A percentile compares a stretch with the other conserved stretches of the same genome.
Evolutionary conservation across 2,113 vertebrate genomes (phyloP).

Genomic region (Psophia crepitans): DNA sequence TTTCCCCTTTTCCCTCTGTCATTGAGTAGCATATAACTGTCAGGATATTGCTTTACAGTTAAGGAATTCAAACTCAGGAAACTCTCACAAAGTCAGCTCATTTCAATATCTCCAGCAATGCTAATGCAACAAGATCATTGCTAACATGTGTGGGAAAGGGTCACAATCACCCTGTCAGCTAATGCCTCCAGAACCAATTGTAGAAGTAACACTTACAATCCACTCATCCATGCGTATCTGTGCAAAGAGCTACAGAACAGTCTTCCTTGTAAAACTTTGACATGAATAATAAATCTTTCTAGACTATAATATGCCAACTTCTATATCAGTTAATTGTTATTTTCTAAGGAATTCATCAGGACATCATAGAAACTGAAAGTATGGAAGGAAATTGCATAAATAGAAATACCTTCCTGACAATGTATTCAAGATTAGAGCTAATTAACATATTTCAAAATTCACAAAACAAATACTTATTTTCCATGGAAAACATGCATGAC

Average conservation of each 20-base stretch:
- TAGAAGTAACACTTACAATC: conserved; percentile 48
- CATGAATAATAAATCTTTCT: not conserved
- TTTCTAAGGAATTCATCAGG: not conserved
- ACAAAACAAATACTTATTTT: not conserved
- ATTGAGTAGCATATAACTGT: not conserved
- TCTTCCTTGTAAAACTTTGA: not conserved
- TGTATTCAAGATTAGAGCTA: not conserved
- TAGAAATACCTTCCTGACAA: not conserved
- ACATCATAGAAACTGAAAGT: not conserved
- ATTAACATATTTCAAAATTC: not conserved
- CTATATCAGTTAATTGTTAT: not conserved
- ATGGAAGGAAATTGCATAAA: not conserved
- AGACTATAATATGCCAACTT: not conserved
- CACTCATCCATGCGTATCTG: not conserved
- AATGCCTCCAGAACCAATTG: conserved; percentile 59
- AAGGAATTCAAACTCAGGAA: conserved; percentile 55
- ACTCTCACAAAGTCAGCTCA: conserved; percentile 40
- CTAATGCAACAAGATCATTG: conserved; percentile 42
- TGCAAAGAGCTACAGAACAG: not conserved
- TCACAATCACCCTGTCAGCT: not conserved
- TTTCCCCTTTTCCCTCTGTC: not conserved
- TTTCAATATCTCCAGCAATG: conserved; percentile 37
- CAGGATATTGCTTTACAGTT: conserved; percentile 53
- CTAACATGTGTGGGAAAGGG: conserved; percentile 51
- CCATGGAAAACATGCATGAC: not conserved